Evolutionary conservation across 2,797 vertebrate species (phyloP).

Genomic region (Adelosebastes latens): DNA sequence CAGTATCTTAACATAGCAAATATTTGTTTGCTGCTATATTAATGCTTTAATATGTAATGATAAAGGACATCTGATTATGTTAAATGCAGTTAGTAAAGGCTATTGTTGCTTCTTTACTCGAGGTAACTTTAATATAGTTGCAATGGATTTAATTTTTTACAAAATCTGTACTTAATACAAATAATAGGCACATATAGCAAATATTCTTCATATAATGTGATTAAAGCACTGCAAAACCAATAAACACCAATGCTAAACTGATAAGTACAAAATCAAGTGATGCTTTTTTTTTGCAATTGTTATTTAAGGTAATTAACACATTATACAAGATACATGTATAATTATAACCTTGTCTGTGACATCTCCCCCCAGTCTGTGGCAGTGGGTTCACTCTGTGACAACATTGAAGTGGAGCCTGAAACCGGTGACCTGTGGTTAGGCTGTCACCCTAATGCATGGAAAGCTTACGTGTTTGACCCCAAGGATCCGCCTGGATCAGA

Average conservation of each 20-base stretch:
- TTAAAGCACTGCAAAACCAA: background rate
- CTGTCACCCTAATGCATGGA: slow-evolving; percentile 87
- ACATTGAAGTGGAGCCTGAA: slow-evolving; percentile 85
- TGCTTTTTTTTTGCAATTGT: background rate
- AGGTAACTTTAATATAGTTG: background rate
- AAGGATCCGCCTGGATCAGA: slow-evolving; percentile 87
- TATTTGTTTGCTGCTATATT: too few relatives aligned
- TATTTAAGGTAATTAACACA: background rate
- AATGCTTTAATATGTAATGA: background rate
- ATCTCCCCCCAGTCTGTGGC: slow-evolving; percentile 78
- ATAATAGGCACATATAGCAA: background rate
- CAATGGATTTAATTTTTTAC: background rate
- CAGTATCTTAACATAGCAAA: too few relatives aligned
- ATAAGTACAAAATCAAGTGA: background rate
- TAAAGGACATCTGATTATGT: background rate
- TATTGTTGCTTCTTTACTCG: background rate
- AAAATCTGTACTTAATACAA: background rate
- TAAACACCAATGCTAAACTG: background rate
- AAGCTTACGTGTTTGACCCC: slow-evolving; percentile 72
- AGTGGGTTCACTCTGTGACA: slow-evolving; percentile 86
- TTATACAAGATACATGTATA: background rate
- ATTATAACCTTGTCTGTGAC: slow-evolving; percentile 6
- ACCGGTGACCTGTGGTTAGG: slow-evolving; percentile 90
- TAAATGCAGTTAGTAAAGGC: background rate
- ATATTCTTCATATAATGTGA: background rate